Conservation (phyloP, 53 echinoderm and acorn worm species). For the Astropecten irregularis region DNA sequence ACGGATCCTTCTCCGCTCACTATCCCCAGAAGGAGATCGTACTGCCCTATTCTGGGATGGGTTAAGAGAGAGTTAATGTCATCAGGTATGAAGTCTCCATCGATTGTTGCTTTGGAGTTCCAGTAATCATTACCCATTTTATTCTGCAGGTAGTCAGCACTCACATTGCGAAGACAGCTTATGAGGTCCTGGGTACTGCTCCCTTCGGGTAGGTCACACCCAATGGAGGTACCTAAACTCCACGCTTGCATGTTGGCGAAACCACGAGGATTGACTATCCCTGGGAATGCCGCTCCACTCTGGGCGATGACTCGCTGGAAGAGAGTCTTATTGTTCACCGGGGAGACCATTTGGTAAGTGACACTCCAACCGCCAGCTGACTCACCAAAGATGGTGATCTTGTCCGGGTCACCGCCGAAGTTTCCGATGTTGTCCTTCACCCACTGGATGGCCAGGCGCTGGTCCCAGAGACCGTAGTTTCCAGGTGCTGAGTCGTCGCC, state of each 20-base stretch:
- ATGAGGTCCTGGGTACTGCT: conserved; percentile 45
- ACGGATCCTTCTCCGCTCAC: conserved; percentile 18
- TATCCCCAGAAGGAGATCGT: conserved; percentile 28
- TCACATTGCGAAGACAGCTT: conserved; percentile 55
- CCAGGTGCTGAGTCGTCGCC: conserved; percentile 50
- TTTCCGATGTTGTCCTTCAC: conserved; percentile 63
- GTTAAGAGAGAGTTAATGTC: conserved; percentile 7
- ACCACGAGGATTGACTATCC: conserved; percentile 24
- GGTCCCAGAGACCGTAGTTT: conserved; percentile 67
- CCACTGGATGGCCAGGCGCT: conserved; percentile 67
- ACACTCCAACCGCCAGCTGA: conserved; percentile 45
- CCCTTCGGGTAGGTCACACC: conserved; percentile 26
- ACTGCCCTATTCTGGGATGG: conserved; percentile 20
- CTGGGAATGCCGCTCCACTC: conserved; percentile 19
- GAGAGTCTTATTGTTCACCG: conserved; percentile 17
- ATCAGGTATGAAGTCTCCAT: conserved; percentile 32
- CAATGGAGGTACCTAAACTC: conserved; percentile 61
- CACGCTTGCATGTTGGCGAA: conserved; percentile 38
- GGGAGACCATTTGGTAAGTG: conserved; percentile 18
- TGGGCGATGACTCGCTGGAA: conserved; percentile 51
- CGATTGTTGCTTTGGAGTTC: neutral
- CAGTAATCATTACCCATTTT: neutral
- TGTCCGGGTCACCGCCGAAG: conserved; percentile 69
- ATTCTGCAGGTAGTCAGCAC: neutral
- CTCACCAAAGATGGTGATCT: conserved; percentile 72